phyloP scores from a whole-genome alignment of 2,888 invertebrate species.

The Drosophila picticornis region DNA sequence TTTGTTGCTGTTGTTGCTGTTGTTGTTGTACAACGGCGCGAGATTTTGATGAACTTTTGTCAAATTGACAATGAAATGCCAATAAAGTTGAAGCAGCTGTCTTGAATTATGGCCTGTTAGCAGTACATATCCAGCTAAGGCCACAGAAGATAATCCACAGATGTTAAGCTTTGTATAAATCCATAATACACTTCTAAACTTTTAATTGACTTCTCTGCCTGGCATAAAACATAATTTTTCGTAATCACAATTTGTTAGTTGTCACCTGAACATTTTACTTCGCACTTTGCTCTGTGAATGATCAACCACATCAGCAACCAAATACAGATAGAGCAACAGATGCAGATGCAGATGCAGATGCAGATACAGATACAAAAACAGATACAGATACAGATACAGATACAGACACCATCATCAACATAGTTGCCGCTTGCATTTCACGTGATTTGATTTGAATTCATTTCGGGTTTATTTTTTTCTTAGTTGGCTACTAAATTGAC shows the following conservation, averaged over 20 bases:
- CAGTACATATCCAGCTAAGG: not conserved
- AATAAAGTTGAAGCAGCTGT: slow-evolving; percentile 39
- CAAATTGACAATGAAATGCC: slow-evolving; percentile 69
- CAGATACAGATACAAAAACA: slow-evolving; percentile 9
- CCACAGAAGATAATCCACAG: not conserved
- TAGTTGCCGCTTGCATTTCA: slow-evolving; percentile 70
- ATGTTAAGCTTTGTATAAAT: not conserved
- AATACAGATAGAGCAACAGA: not conserved
- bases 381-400: slow-evolving; percentile 21
- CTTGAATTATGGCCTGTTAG: not conserved
- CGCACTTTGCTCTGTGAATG: slow-evolving; percentile 40
- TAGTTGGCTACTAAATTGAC: slow-evolving; percentile 52
- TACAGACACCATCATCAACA: slow-evolving; percentile 62
- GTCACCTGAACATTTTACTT: slow-evolving; percentile 34
- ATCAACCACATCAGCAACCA: slow-evolving; percentile 9
- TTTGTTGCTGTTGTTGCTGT: slow-evolving; percentile 12
- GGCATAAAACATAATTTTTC: slow-evolving; percentile 3
- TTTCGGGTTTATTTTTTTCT: slow-evolving; percentile 21
- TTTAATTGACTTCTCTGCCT: slow-evolving; percentile 13
- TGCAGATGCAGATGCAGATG: slow-evolving; percentile 1
- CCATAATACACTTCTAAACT: not conserved
- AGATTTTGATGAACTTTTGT: slow-evolving; percentile 77
- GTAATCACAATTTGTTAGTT: slow-evolving; percentile 14
- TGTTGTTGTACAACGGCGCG: slow-evolving; percentile 34
- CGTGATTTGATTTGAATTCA: slow-evolving; percentile 49